Base-by-base conservation (phyloP, 2,888 invertebrate genomes). In the Rhopalosiphum nymphaeae region DNA sequence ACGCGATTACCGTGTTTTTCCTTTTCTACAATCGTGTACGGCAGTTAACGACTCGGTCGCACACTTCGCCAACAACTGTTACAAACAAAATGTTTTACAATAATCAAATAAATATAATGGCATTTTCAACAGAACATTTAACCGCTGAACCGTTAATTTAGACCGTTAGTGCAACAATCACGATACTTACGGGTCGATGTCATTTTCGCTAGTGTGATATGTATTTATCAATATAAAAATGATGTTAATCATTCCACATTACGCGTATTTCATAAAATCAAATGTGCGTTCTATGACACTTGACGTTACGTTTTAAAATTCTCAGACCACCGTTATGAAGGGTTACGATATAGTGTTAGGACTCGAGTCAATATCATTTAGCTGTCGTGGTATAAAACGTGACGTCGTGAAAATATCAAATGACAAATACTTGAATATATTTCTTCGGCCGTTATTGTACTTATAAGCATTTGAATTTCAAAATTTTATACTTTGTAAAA, bases 61-160 rank as follows among this genome's bases (percentile, higher is more conserved):
- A 87, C 53, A 87, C 46, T n/a, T 10, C 88, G 53, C n/a, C 36
- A 53, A 88, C 36, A 53, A 88, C 53, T 86, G 46, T 88, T 88
- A 88, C 53, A 56, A 88, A 88, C 36, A 88, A 44, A 86, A 78
- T 36, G 78, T 78, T 78, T 78, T 78, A 36, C 36, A 78, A 78
- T 78, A 78, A 86, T 46, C 46, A 86, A 86, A 86, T 86, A 86
- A 44, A 85, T 86, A 86, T 86, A n/a, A 29, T 78, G 36, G 21
- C 36, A 78, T 78, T 78, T 78, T 26, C 36, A 25, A 78, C 78
- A 36, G 36, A 36, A 78, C 36, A 78, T 78, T 78, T 21, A 78
- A 78, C 78, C 36, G 3, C 78, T 21, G 36, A 21, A 78, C 78
- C 36, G 78, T 78, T 42, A 78, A 78, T 78, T 36, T 25, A 78